Evolutionary conservation across 2,888 invertebrate genomes (phyloP).

Genomic region (Apantesis nais): DNA sequence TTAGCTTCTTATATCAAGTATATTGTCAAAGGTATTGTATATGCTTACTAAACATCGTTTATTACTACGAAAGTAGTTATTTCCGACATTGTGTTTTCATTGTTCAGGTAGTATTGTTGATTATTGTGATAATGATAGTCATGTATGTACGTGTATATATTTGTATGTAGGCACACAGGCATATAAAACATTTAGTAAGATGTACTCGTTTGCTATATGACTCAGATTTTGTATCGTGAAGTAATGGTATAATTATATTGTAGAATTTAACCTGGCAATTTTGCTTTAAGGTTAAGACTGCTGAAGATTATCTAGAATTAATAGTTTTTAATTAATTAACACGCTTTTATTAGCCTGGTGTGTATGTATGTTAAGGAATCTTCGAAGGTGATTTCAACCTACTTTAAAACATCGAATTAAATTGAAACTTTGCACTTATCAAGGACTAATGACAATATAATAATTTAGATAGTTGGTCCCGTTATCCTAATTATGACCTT

Average conservation of each 20-base stretch:
- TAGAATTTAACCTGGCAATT: background rate
- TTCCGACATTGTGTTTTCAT: background rate
- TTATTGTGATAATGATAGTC: background rate
- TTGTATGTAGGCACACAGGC: too few relatives aligned
- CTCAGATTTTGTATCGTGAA: background rate
- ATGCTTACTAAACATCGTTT: too few relatives aligned
- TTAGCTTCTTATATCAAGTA: background rate
- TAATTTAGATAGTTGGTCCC: too few relatives aligned
- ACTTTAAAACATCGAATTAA: too few relatives aligned
- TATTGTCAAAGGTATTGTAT: background rate
- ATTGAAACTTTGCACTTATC: too few relatives aligned
- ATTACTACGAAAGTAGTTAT: background rate
- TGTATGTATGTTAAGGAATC: too few relatives aligned
- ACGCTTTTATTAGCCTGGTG: too few relatives aligned
- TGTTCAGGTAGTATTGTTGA: conserved; percentile 1
- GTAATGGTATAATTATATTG: background rate
- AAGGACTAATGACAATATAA: too few relatives aligned
- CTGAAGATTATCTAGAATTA: background rate
- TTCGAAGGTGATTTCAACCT: too few relatives aligned
- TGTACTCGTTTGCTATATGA: background rate
- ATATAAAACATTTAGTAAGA: background rate
- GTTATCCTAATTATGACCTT: too few relatives aligned
- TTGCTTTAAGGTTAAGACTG: background rate
- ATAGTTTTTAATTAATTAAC: background rate
- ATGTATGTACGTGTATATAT: background rate